Base-by-base conservation (phyloP, 2,888 invertebrate species). In the Candidula unifasciata region DNA sequence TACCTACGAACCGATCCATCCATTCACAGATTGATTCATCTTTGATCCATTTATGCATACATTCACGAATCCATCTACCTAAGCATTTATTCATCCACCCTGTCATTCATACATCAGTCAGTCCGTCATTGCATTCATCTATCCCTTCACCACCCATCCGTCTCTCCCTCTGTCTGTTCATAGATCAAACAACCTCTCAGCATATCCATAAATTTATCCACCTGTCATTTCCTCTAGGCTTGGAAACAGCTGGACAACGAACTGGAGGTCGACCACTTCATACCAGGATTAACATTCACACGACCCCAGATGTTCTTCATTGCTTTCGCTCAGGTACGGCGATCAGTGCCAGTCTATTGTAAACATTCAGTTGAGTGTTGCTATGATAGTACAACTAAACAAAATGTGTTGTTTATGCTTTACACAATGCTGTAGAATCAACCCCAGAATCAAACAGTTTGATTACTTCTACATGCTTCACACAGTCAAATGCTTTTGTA, bases 281-380 rank as follows among this genome's bases (percentile, higher is more conserved):
- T 86, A 24, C 86, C 85, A 3, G 86, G 86, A 18, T 77, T 86
- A 18, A 74, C 86, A 18, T 78, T 83, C 37, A 83, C 86, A 57
- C 37, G 85, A 80, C 83, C 85, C n/a, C 86, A 86, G 57, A 60
- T 86, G 52, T 86, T 86, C 74, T 86, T 85, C 71, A 80, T 86
- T 3, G 44, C 85, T 18, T 86, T 77, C 37, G 86, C 86, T 10
- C 86, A 86, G 86, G 86, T 85, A 71, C 54, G 52, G 8, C 13
- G 13, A 68, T 60, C 13, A 18, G 5, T n/a, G 24, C 21, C 60
- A 24, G 5, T 60, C 2, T 60, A 44, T 44, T 44, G 2, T 44
- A 44, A 44, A 44, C 13, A 13, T 1, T 13, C n/a, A n/a, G n/a
- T n/a, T n/a, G n/a, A n/a, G n/a, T n/a, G n/a, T n/a, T n/a, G n/a